Percentiles rank a stretch among this genome's conserved stretches.
Conservation (phyloP, 2,113 vertebrate genomes). For the Tor tambroides region DNA sequence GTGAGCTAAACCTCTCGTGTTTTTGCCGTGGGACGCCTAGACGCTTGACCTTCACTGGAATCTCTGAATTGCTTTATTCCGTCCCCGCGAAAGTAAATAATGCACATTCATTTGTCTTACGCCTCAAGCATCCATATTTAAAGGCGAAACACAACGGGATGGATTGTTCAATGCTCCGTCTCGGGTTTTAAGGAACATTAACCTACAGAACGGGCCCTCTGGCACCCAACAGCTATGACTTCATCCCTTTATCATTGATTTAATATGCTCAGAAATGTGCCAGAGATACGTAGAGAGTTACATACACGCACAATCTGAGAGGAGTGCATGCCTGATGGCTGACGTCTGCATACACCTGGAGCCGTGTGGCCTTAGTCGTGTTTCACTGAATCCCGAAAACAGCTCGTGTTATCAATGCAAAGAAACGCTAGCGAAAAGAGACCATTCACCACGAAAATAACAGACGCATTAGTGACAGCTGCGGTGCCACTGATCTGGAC, state of each 20-base stretch:
- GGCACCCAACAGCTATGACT: conserved; percentile 41
- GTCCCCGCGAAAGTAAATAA: conserved; percentile 23
- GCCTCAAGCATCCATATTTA: conserved; percentile 30
- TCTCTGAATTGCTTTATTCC: conserved; percentile 6
- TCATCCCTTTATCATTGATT: conserved; percentile 60
- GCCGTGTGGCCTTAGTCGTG: conserved; percentile 52
- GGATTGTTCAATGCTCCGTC: conserved; percentile 20
- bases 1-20: conserved; percentile 60
- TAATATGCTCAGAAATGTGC: conserved; percentile 58
- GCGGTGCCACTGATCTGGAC: neutral
- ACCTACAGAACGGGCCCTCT: conserved; percentile 30
- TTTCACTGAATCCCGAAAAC: conserved; percentile 61
- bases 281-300: conserved; percentile 33
- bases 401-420: conserved; percentile 61
- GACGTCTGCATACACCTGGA: conserved; percentile 69
- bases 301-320: conserved; percentile 9
- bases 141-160: conserved; percentile 18
- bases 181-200: conserved; percentile 35
- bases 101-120: neutral
- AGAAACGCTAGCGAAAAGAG: neutral
- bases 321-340: conserved; percentile 66
- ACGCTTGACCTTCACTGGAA: conserved; percentile 13
- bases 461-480: neutral
- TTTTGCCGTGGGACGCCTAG: conserved; percentile 48
- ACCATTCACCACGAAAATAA: conserved; percentile 19